Evolutionary conservation across 2,113 vertebrate species (phyloP).

Genomic region (Cephalopterus ornatus): DNA sequence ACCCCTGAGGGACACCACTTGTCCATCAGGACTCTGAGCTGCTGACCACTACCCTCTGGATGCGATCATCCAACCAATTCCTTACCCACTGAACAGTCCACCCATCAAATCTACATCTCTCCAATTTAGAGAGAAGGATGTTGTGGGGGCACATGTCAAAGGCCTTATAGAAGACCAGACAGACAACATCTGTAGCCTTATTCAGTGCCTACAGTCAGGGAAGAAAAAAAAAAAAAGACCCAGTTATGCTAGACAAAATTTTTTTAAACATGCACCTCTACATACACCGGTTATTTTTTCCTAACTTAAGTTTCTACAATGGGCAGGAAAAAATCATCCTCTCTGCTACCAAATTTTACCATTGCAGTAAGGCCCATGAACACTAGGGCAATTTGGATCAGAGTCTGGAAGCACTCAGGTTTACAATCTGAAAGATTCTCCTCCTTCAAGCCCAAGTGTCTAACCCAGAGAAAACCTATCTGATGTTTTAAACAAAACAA

Average conservation of each 20-base stretch:
- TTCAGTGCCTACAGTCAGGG: not conserved
- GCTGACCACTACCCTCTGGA: not conserved
- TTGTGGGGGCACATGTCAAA: not conserved
- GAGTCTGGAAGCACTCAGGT: not conserved
- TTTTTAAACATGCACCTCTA: not conserved
- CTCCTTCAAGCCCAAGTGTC: not conserved
- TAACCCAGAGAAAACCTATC: not conserved
- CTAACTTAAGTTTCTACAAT: not conserved
- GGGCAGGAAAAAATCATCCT: not conserved
- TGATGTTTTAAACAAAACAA: not conserved
- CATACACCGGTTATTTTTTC: not conserved
- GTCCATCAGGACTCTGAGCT: not conserved
- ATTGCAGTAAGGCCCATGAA: not conserved
- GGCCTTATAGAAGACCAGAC: not conserved
- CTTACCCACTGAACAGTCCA: not conserved
- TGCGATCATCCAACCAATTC: not conserved
- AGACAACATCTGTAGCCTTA: rapidly evolving
- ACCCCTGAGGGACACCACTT: not conserved
- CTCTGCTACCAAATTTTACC: not conserved
- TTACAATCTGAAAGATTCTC: not conserved
- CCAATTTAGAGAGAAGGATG: not conserved
- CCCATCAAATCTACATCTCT: not conserved
- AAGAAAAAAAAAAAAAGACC: not conserved
- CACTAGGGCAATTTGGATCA: not conserved
- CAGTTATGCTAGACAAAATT: not conserved